Evolutionary conservation across 2,888 invertebrate genomes (phyloP).

Genomic region (Silvanus unidentatus): DNA sequence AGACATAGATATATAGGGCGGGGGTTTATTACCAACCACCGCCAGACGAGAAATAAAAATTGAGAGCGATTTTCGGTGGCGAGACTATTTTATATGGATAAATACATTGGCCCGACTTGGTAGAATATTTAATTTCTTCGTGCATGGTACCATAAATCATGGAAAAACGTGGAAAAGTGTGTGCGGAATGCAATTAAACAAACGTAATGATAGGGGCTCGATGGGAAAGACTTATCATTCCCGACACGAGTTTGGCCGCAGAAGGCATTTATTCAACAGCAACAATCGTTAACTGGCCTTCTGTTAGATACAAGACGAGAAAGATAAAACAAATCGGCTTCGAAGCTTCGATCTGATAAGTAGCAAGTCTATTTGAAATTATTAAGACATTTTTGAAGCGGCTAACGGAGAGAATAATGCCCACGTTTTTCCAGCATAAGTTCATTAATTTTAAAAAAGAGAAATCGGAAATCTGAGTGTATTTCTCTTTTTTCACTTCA

Average conservation of each 20-base stretch:
- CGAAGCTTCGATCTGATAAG: too few species aligned
- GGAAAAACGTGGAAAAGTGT: constrained; percentile 21
- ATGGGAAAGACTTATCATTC: constrained; percentile 23
- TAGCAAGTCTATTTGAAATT: too few species aligned
- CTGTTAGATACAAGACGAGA: constrained; percentile 4
- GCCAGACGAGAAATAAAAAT: constrained; percentile 4
- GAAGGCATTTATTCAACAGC: constrained; percentile 14
- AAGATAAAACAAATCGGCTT: constrained; percentile 5
- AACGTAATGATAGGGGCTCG: constrained; percentile 22
- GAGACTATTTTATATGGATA: too few species aligned
- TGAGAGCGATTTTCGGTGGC: too few species aligned
- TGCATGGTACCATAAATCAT: constrained; percentile 25
- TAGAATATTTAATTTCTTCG: constrained; percentile 23
- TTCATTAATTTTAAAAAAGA: too few species aligned
- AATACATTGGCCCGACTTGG: not conserved
- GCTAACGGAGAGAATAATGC: too few species aligned
- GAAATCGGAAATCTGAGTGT: too few species aligned
- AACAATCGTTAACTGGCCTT: constrained; percentile 4
- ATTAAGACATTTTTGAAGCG: too few species aligned
- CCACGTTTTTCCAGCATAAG: too few species aligned
- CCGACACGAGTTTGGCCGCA: constrained; percentile 16
- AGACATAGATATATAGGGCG: constrained; percentile 15
- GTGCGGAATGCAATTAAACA: constrained; percentile 24
- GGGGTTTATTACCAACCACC: constrained; percentile 17
- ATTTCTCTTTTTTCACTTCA: too few species aligned